Conservation (phyloP, 2,113 vertebrate genomes). For the Neomonachus schauinslandi region DNA sequence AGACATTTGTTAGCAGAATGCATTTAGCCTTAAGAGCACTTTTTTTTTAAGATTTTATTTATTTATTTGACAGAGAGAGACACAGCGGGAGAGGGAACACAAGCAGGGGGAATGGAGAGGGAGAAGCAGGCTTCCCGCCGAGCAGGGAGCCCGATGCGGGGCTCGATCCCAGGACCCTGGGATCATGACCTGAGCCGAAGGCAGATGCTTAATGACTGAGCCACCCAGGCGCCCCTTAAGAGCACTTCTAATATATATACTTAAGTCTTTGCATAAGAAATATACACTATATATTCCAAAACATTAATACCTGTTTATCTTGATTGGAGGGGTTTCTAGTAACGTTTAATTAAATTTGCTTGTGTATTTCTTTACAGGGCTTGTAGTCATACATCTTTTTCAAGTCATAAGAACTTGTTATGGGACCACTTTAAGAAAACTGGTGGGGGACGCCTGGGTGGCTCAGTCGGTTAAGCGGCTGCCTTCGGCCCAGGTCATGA, state of each 20-base stretch:
- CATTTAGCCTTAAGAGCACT: not conserved
- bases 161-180: too few species aligned
- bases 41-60: not conserved
- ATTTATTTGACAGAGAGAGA: too few species aligned
- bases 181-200: too few species aligned
- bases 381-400: not conserved
- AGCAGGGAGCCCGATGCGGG: too few species aligned
- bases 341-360: not conserved
- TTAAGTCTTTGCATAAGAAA: conserved; percentile 4
- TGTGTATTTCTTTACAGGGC: conserved; percentile 17
- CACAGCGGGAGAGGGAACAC: too few species aligned
- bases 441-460: not conserved
- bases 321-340: not conserved
- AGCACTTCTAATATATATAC: not conserved
- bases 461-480: too few species aligned
- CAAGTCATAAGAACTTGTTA: not conserved
- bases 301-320: conserved; percentile 2
- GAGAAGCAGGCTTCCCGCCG: too few species aligned
- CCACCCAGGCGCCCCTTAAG: not conserved
- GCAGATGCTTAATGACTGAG: too few species aligned
- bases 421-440: not conserved
- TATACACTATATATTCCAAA: not conserved
- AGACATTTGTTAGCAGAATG: not conserved
- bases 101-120: too few species aligned
- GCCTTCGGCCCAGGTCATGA: too few species aligned